These are phyloP conservation scores for Leguminivora glycinivorella DNA, from an alignment of 1,140 invertebrate genomes.

Conservation along the genomic window DNA sequence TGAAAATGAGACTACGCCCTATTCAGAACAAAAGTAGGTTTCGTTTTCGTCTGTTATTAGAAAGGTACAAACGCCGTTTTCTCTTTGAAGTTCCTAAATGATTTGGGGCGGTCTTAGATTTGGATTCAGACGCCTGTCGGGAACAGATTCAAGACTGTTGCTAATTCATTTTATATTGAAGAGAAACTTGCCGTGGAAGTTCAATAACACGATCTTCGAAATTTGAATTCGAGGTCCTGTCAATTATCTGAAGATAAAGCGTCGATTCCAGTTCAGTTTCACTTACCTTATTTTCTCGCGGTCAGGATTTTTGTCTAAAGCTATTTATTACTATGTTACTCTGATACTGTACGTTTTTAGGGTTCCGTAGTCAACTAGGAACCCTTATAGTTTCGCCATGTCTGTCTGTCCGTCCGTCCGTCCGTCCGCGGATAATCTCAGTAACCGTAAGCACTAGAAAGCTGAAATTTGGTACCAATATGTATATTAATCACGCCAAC, in stretches of 20 bases:
- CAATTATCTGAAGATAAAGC: not conserved
- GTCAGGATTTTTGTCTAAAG: too few relatives aligned
- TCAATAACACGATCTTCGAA: not conserved
- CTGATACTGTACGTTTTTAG: too few relatives aligned
- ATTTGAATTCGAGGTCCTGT: not conserved
- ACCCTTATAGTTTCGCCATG: too few relatives aligned
- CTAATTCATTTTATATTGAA: not conserved
- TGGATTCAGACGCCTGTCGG: not conserved
- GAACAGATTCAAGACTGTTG: constrained; percentile 1
- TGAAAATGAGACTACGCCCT: not conserved
- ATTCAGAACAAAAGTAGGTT: not conserved
- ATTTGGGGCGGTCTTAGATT: not conserved
- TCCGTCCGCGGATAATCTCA: too few relatives aligned
- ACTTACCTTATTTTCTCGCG: too few relatives aligned
- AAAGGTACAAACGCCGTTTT: not conserved
- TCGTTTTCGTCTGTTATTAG: not conserved
- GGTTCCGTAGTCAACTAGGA: too few relatives aligned
- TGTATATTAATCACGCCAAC: too few relatives aligned
- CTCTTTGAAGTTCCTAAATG: not conserved
- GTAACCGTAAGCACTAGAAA: too few relatives aligned
- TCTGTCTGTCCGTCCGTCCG: too few relatives aligned
- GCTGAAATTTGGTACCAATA: too few relatives aligned
- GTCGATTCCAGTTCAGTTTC: too few relatives aligned
- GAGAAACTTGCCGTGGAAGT: not conserved
- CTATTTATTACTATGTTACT: too few relatives aligned